A percentile compares a stretch with the other conserved stretches of the same genome.
Conservation (phyloP, 2,888 invertebrate genomes). For the Mimachlamys varia region DNA sequence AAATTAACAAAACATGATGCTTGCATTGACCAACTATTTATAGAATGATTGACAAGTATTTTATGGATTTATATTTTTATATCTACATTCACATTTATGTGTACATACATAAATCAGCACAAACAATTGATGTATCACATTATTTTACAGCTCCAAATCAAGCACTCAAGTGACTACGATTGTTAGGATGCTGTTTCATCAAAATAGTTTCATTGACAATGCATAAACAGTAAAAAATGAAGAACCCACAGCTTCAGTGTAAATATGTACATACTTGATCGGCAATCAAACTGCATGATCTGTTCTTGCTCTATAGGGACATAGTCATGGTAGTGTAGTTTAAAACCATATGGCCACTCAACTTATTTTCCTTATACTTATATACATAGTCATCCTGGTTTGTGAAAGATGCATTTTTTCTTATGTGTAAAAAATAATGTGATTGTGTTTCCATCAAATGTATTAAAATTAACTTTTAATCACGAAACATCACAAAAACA, state of each 20-base stretch:
- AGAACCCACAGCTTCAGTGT: not conserved
- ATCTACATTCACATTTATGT: too few species aligned
- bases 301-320: too few species aligned
- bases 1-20: too few species aligned
- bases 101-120: not conserved
- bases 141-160: not conserved
- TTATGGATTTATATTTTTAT: too few species aligned
- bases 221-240: not conserved
- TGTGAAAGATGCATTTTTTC: not conserved
- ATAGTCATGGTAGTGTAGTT: too few species aligned
- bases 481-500: not conserved
- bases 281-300: too few species aligned
- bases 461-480: not conserved
- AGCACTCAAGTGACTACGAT: not conserved
- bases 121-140: not conserved
- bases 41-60: too few species aligned
- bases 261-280: not conserved
- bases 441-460: not conserved
- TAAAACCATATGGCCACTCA: too few species aligned
- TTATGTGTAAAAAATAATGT: not conserved
- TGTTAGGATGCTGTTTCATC: not conserved
- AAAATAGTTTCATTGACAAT: conserved; percentile 1
- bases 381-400: too few species aligned
- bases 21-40: too few species aligned
- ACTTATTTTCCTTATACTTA: too few species aligned